These are phyloP conservation scores for Onychostoma macrolepis DNA, from an alignment of 2,113 vertebrate genomes.

Conservation along the genomic window DNA sequence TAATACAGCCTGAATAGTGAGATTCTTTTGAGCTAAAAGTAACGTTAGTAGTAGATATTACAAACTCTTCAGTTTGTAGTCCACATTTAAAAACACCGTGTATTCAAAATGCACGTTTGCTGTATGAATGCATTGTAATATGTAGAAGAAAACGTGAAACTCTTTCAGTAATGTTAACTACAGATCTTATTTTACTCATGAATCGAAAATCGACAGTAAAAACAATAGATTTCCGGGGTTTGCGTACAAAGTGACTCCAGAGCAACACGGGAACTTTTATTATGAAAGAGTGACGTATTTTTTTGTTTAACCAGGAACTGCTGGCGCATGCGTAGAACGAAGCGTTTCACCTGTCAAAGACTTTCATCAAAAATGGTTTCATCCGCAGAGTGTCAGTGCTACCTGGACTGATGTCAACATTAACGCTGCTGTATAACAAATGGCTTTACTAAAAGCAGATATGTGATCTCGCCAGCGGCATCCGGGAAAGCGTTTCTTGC, in stretches of 20 bases:
- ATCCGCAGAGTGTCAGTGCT: neutral
- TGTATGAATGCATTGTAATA: neutral
- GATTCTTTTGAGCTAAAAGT: neutral
- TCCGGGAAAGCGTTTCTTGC: neutral
- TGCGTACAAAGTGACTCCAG: neutral
- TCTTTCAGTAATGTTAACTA: neutral
- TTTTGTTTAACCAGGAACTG: neutral
- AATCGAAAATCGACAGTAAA: neutral
- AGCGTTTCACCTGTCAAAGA: constrained; percentile 23
- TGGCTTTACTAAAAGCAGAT: constrained; percentile 7
- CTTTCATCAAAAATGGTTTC: constrained; percentile 29
- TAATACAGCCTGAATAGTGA: neutral
- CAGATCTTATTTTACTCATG: neutral
- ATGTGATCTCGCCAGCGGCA: constrained; percentile 23
- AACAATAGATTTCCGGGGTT: neutral
- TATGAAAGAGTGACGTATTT: constrained; percentile 4
- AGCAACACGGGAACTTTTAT: neutral
- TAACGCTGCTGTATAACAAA: neutral
- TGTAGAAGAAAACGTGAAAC: neutral
- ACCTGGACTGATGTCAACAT: neutral
- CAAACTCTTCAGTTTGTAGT: neutral
- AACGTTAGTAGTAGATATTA: neutral
- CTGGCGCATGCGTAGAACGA: neutral
- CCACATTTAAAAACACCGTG: neutral
- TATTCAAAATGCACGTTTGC: neutral